Base-by-base conservation (phyloP, 1,140 invertebrate species). In the Aphaenogaster floridana region DNA sequence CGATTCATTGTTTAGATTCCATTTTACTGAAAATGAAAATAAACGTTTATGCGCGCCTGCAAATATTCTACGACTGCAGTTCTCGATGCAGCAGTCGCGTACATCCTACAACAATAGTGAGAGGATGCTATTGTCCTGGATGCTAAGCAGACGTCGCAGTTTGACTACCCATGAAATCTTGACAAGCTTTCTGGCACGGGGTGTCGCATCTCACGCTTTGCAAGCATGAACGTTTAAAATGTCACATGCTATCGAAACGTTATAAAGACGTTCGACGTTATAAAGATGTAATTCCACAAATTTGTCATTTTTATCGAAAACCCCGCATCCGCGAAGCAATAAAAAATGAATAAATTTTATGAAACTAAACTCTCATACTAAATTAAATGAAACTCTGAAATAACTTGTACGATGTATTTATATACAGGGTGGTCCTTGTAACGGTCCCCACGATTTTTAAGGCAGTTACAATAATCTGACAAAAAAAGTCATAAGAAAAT, bases 161-260 rank as follows among this genome's bases (percentile, higher is more conserved):
- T 63, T 54, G 48, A 63, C 54, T 77, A 50, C 34, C 50, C 79
- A 61, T 68, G 80, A 88, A 89, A 89, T 74, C 64, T 80, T 89
- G 66, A 69, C 9, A 52, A 64, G 63, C 66, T 89, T 77, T 89
- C 88, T 68, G 7, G 2, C 50, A 52, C 69, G 48, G 21, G 36
- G 52, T 69, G 86, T 89, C 57, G 48, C 80, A 50, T 50, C 28
- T 74, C 57, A 66, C 50, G 34, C 48, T 74, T 66, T 69, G 52
- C 28, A 59, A 34, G n/a, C 63, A 9, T 68, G 34, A 68, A 68
- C n/a, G n/a, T 64, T 48, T 66, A 59, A 64, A 66, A 66, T 36
- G 17, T 17, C 17, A 39, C 21, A 21, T 21, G 15, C 0, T 57
- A 21, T 59, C 13, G 8, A 76, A 76, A 39, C 0, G 3, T 39